A percentile compares a stretch with the other conserved stretches of the same genome.
Evolutionary conservation across 2,888 invertebrate species (phyloP).

Genomic region (Pollenia angustigena): DNA sequence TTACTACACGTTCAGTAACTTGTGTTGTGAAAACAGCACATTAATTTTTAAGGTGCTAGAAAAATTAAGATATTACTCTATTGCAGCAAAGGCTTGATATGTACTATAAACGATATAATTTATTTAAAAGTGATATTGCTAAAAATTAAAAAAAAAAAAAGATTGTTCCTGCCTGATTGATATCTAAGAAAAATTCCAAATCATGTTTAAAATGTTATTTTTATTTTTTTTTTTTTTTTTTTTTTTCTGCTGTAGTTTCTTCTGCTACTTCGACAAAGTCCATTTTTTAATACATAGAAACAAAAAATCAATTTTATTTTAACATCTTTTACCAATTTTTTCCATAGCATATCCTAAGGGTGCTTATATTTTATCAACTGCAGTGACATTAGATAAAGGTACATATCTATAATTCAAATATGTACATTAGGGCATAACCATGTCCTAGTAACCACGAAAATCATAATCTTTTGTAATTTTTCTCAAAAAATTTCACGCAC

Average conservation of each 20-base stretch:
- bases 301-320: constrained; percentile 70
- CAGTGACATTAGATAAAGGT: constrained; percentile 37
- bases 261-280: constrained; percentile 50
- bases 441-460: too few relatives aligned
- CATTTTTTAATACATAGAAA: constrained; percentile 41
- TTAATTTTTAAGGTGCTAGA: too few relatives aligned
- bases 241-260: background rate
- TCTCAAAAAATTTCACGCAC: too few relatives aligned
- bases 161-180: background rate
- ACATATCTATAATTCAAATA: background rate
- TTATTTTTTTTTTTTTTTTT: too few relatives aligned
- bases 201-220: constrained; percentile 56
- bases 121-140: too few relatives aligned
- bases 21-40: too few relatives aligned
- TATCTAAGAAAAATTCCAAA: constrained; percentile 13
- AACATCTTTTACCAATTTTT: constrained; percentile 53
- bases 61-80: too few relatives aligned
- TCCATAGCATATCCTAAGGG: constrained; percentile 51
- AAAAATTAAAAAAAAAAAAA: background rate
- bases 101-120: too few relatives aligned
- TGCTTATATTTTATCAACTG: constrained; percentile 63
- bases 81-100: too few relatives aligned
- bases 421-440: too few relatives aligned
- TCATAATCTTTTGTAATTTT: too few relatives aligned
- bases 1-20: too few relatives aligned